A percentile compares a stretch with the other conserved stretches of the same genome.
Evolutionary conservation across 2,888 invertebrate species (phyloP).

Genomic region (Yponomeuta evonymella): DNA sequence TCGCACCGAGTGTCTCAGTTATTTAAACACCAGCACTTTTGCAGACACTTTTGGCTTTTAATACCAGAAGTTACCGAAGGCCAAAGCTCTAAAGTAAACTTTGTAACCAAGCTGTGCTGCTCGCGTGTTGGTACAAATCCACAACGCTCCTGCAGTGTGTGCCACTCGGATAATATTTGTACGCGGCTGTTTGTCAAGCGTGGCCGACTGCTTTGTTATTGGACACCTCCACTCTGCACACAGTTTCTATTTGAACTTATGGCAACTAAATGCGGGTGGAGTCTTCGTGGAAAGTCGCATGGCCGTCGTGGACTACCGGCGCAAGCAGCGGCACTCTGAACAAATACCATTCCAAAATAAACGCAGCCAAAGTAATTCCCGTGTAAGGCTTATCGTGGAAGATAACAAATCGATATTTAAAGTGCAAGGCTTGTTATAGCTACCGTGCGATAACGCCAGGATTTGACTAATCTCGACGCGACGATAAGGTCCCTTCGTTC

Average conservation of each 20-base stretch:
- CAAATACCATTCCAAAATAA: background rate
- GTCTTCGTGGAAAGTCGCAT: conserved; percentile 44
- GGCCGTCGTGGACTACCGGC: conserved; percentile 1
- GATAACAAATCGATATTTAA: conserved; percentile 12
- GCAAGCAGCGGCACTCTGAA: background rate
- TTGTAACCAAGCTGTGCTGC: conserved; percentile 36
- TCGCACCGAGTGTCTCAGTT: background rate
- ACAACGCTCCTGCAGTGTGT: conserved; percentile 58
- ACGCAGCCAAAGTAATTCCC: conserved; percentile 1
- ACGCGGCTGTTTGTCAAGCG: conserved; percentile 66
- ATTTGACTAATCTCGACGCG: conserved; percentile 6
- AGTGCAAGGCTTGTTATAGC: conserved; percentile 3
- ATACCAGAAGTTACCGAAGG: conserved; percentile 32
- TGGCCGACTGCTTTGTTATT: conserved; percentile 69
- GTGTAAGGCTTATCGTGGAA: background rate
- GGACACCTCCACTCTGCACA: conserved; percentile 66
- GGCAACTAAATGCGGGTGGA: conserved; percentile 43
- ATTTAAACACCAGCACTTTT: background rate
- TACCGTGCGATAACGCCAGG: conserved; percentile 12
- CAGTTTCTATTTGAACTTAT: conserved; percentile 60
- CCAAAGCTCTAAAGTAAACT: conserved; percentile 60
- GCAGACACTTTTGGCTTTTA: conserved; percentile 1
- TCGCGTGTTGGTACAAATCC: conserved; percentile 61
- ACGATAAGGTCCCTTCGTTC: conserved; percentile 11
- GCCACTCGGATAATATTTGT: conserved; percentile 66